Evolutionary conservation across 2,797 vertebrate genomes (phyloP).

Genomic region (Alectoris magna): DNA sequence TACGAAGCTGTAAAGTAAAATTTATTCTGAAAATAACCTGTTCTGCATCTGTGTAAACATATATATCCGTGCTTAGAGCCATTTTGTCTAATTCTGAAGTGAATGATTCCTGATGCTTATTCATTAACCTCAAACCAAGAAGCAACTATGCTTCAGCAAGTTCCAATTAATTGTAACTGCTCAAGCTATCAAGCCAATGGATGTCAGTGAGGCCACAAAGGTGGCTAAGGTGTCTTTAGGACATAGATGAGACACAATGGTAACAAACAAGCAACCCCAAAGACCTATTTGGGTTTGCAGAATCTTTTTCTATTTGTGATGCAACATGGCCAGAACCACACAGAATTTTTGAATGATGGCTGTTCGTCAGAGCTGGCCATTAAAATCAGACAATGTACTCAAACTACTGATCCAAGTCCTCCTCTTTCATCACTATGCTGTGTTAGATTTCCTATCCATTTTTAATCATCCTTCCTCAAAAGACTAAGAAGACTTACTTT

Average conservation of each 20-base stretch:
- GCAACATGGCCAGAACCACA: not conserved
- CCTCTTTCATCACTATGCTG: not conserved
- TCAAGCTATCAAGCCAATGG: not conserved
- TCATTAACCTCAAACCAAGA: not conserved
- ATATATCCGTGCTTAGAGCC: not conserved
- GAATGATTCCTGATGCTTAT: not conserved
- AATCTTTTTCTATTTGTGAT: fast-evolving
- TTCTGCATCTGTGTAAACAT: not conserved
- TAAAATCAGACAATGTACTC: not conserved
- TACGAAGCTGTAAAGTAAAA: not conserved
- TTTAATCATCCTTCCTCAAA: not conserved
- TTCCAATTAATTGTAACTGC: not conserved
- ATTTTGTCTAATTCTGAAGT: not conserved
- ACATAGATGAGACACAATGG: not conserved
- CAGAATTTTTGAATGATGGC: fast-evolving
- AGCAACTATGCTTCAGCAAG: not conserved
- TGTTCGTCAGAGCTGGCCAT: not conserved
- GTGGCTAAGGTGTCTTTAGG: not conserved
- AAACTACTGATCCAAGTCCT: not conserved
- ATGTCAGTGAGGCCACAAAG: not conserved
- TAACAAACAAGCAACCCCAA: not conserved
- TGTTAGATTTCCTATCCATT: not conserved
- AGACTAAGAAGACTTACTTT: not conserved
- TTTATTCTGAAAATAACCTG: not conserved
- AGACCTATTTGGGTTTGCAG: not conserved